Evolutionary conservation across 1,140 invertebrate species (phyloP).

Genomic region (Drosophila nebulosa): DNA sequence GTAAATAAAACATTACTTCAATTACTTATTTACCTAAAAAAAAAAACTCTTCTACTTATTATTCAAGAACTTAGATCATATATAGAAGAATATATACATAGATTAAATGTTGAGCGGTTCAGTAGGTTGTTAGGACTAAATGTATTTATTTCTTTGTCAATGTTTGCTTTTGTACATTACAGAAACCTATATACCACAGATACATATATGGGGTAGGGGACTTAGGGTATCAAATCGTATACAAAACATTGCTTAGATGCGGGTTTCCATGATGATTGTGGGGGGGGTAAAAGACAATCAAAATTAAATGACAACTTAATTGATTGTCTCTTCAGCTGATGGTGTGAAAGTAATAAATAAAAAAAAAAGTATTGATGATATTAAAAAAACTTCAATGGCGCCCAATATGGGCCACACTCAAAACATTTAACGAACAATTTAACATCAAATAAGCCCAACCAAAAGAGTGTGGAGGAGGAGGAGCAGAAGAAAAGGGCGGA

Average conservation of each 20-base stretch:
- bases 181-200: background rate
- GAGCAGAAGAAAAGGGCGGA: background rate
- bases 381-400: background rate
- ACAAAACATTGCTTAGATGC: background rate
- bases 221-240: background rate
- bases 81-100: too few species aligned
- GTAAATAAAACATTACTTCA: too few species aligned
- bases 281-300: slow-evolving; percentile 49
- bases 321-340: slow-evolving; percentile 33
- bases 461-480: background rate
- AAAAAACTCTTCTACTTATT: too few species aligned
- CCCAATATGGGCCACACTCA: slow-evolving; percentile 11
- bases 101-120: too few species aligned
- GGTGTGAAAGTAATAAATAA: slow-evolving; percentile 64
- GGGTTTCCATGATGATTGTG: slow-evolving; percentile 1
- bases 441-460: slow-evolving; percentile 59
- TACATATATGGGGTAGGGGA: too few species aligned
- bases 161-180: too few species aligned
- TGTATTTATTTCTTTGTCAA: too few species aligned
- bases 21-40: too few species aligned
- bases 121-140: too few species aligned
- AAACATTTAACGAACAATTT: slow-evolving; percentile 66
- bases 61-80: too few species aligned
- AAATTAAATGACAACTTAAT: slow-evolving; percentile 70
- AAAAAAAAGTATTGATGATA: slow-evolving; percentile 21